Conservation (phyloP, 1,140 invertebrate species). For the Himalopsyche phryganea region DNA sequence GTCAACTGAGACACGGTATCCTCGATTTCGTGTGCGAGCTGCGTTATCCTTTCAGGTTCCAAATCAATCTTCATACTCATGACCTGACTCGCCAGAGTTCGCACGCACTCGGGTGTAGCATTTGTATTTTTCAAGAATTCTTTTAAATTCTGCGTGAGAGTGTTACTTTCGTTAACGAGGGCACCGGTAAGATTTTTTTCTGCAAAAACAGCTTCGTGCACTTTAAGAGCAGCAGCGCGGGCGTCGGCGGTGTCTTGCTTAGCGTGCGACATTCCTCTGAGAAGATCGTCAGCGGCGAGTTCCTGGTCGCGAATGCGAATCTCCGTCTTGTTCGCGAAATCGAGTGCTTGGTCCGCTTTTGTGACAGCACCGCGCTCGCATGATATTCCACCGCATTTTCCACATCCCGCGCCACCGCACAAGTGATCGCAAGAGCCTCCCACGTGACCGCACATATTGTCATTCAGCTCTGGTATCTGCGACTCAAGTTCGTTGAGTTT, state of each 20-base stretch:
- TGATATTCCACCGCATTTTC: slow-evolving; percentile 83
- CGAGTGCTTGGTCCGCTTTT: slow-evolving; percentile 79
- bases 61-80: slow-evolving; percentile 57
- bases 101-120: slow-evolving; percentile 77
- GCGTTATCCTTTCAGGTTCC: slow-evolving; percentile 80
- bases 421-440: slow-evolving; percentile 88
- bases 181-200: slow-evolving; percentile 51
- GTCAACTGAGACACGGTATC: slow-evolving; percentile 80
- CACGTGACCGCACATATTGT: slow-evolving; percentile 82
- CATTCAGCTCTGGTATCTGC: slow-evolving; percentile 80
- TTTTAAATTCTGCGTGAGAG: slow-evolving; percentile 65
- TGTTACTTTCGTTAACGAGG: slow-evolving; percentile 52
- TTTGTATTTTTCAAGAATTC: slow-evolving; percentile 73
- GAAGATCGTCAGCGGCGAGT: slow-evolving; percentile 64
- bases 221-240: slow-evolving; percentile 49
- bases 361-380: slow-evolving; percentile 86
- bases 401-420: slow-evolving; percentile 93
- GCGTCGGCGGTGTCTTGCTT: slow-evolving; percentile 56
- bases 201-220: slow-evolving; percentile 48
- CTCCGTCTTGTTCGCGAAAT: slow-evolving; percentile 80
- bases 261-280: slow-evolving; percentile 53
- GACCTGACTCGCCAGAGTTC: slow-evolving; percentile 73
- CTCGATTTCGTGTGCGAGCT: slow-evolving; percentile 80
- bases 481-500: slow-evolving; percentile 65
- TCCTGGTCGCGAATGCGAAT: slow-evolving; percentile 76